A percentile compares a stretch with the other conserved stretches of the same genome.
Conservation (phyloP, 1,140 invertebrate genomes). For the Drosophila novamexicana region DNA sequence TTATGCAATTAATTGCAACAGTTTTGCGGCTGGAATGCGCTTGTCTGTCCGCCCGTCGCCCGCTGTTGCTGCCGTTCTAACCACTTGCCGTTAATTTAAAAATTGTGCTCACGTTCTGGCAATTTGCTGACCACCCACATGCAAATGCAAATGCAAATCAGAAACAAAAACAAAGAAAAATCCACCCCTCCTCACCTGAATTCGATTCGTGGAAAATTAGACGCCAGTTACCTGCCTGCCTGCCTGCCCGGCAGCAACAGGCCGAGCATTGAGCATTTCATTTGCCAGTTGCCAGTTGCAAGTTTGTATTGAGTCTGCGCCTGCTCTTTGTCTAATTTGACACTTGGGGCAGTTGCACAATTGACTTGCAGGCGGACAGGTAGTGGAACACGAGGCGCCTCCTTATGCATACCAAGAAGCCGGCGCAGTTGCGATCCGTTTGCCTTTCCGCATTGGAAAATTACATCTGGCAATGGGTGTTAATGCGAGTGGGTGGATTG, state of each 20-base stretch:
- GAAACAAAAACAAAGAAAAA: background rate
- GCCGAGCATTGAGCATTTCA: constrained; percentile 56
- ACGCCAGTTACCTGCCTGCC: constrained; percentile 28
- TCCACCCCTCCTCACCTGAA: constrained; percentile 22
- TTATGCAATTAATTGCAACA: constrained; percentile 81
- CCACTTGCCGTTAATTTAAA: constrained; percentile 81
- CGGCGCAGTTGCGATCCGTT: constrained; percentile 29
- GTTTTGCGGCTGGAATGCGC: constrained; percentile 74
- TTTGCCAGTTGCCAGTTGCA: constrained; percentile 32
- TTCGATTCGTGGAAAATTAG: constrained; percentile 67
- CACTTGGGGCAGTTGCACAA: constrained; percentile 74
- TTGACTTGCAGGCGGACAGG: constrained; percentile 49
- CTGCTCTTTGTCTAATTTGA: constrained; percentile 75
- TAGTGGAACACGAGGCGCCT: constrained; percentile 42
- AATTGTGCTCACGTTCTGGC: constrained; percentile 81
- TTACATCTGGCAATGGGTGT: constrained; percentile 47
- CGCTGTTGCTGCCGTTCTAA: constrained; percentile 58
- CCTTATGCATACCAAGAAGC: constrained; percentile 6
- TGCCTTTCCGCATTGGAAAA: constrained; percentile 43
- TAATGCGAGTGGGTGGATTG: constrained; percentile 59
- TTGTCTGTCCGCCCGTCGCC: constrained; percentile 1
- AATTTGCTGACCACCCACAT: constrained; percentile 83
- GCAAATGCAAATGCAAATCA: constrained; percentile 60
- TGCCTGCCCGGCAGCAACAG: constrained; percentile 46
- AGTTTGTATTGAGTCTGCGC: constrained; percentile 56